These are phyloP conservation scores for Hydractinia symbiolongicarpus DNA, from an alignment of 30 jellyfish, hydroid and myxozoan species.

Conservation along the genomic window DNA sequence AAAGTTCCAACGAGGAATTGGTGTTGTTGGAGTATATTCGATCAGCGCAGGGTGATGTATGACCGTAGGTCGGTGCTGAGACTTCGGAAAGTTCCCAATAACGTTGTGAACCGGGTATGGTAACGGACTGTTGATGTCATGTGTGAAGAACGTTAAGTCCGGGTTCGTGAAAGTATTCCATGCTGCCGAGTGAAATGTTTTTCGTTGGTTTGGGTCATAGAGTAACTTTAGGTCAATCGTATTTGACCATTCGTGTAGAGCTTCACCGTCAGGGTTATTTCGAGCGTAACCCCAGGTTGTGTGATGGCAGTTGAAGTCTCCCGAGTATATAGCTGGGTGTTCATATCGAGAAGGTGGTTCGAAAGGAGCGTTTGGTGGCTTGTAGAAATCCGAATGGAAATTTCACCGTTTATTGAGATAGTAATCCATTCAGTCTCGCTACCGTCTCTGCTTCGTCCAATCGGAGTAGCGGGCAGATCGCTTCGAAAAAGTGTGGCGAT, in stretches of 20 bases:
- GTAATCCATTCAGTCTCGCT: constrained; percentile 11
- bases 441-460: constrained; percentile 3
- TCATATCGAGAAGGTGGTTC: neutral
- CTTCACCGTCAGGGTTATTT: constrained; percentile 10
- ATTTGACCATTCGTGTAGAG: neutral
- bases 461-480: neutral
- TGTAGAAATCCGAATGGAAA: too few species aligned
- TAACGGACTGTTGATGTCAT: constrained; percentile 1
- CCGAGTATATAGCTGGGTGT: constrained; percentile 29
- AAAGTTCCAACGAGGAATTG: too few species aligned
- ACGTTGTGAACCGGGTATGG: too few species aligned
- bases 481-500: neutral
- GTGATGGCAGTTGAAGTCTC: constrained; percentile 30
- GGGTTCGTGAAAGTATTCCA: constrained; percentile 25
- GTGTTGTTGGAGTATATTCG: too few species aligned
- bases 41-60: too few species aligned
- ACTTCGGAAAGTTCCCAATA: too few species aligned
- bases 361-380: constrained; percentile 13
- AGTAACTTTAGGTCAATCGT: constrained; percentile 2
- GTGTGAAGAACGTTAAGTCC: constrained; percentile 23
- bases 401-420: neutral
- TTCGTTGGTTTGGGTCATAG: constrained; percentile 17
- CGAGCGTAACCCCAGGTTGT: neutral
- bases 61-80: constrained; percentile 12
- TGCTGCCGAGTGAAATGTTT: constrained; percentile 4